phyloP scores from a whole-genome alignment of 2,888 invertebrate species.

The Holacanthella duospinosa region DNA sequence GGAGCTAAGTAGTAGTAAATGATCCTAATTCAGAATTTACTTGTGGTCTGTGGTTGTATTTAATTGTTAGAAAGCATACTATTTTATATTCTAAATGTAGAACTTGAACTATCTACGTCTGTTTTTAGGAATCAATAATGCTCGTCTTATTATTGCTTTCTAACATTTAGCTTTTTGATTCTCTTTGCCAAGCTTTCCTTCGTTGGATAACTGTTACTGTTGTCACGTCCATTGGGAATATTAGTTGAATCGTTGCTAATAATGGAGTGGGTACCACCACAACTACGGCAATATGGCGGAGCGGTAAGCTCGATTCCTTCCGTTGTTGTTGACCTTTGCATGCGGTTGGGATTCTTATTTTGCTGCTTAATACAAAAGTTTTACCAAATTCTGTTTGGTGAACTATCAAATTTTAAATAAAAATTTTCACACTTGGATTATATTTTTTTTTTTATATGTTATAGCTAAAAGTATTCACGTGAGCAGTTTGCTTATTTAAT shows the following conservation, averaged over 20 bases:
- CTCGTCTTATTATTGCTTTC: not conserved
- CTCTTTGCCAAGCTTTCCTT: not conserved
- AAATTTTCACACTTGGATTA: no score
- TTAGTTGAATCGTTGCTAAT: not conserved
- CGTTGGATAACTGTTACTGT: conserved; percentile 1
- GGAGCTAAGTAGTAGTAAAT: no score
- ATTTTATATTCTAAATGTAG: no score
- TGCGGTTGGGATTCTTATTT: not conserved
- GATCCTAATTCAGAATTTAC: no score
- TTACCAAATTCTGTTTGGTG: not conserved
- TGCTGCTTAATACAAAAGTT: not conserved
- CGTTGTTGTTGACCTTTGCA: conserved; percentile 3
- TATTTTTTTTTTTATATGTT: no score
- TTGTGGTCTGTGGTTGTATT: no score
- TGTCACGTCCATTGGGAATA: no score
- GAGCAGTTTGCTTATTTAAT: no score
- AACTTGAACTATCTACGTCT: no score
- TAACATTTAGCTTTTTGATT: not conserved
- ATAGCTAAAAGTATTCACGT: no score
- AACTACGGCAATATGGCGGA: conserved; percentile 31
- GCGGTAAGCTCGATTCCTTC: conserved; percentile 20
- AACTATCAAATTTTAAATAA: not conserved
- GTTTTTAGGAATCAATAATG: no score
- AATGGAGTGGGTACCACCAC: conserved; percentile 36
- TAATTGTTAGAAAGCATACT: no score